Base-by-base conservation (phyloP, 2,888 invertebrate genomes). In the Cryptophagus acutangulus region DNA sequence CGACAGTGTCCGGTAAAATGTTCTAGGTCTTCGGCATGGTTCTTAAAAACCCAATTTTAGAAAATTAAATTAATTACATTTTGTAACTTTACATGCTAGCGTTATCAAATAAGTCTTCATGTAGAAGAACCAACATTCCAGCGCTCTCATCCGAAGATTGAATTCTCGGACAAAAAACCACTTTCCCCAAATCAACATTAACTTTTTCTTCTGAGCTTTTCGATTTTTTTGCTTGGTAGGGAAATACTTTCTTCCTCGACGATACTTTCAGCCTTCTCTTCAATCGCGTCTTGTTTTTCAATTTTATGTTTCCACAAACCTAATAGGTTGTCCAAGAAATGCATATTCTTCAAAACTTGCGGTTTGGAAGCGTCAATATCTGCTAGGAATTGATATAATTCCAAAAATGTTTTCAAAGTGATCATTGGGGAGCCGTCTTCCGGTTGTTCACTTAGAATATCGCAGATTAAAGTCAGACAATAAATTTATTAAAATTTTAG, bases 341-440 rank as follows among this genome's bases (percentile, higher is more conserved):
- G 62, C 2, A 55, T 41, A 38, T 71, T 70, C 13, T 53, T 50
- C 17, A 70, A 12, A 4, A 51, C 51, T 40, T 64, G 66, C 2
- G 57, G 58, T 9, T 63, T 61, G 0, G 76, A 74, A 0, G 76
- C 78, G 49, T 82, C 79, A 14, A 81, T 70, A 1, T 54, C 50
- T 0, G 81, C 81, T 26, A 82, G 57, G 48, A 73, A 78, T 13
- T 56, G 61, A 65, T 81, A 81, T 64, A 82, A 73, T 24, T 70
- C 70, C 34, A 79, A 34, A 56, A 87, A 86, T 17, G 78, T 73
- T 17, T 75, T 69, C 2, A 79, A 66, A 0, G 84, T 77, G 28
- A 91, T 81, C 54, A 83, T 80, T 0, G 87, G 81, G 0, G 84
- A 81, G 0, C 87, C 88, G 1, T 90, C 90, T 41, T 89, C 89